phyloP scores from a whole-genome alignment of 2,888 invertebrate species.

The Koerneria pararmatus region DNA sequence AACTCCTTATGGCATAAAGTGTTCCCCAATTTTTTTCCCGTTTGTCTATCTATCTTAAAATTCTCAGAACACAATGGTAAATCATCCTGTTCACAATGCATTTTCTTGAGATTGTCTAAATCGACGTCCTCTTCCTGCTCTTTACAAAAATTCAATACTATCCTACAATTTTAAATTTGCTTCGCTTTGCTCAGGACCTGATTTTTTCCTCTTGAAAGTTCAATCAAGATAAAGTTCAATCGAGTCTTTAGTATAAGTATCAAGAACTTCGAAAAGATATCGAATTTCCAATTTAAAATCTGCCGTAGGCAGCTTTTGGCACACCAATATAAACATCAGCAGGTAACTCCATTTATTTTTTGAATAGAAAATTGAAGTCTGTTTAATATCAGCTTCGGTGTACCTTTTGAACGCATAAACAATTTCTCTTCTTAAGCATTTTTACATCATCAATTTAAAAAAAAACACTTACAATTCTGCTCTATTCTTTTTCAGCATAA shows the following conservation, averaged over 20 bases:
- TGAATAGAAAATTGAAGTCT: slow-evolving; percentile 32
- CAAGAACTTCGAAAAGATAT: slow-evolving; percentile 3
- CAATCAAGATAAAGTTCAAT: no score
- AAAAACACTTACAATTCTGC: slow-evolving; percentile 43
- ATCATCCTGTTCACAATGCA: slow-evolving; percentile 58
- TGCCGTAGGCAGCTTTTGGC: slow-evolving; percentile 37
- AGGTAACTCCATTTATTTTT: slow-evolving; percentile 26
- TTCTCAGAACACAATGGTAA: slow-evolving; percentile 48
- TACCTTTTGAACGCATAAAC: slow-evolving; percentile 26
- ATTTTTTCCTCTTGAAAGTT: no score
- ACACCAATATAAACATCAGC: slow-evolving; percentile 45
- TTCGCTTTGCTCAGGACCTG: no score
- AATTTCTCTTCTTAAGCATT: slow-evolving; percentile 39
- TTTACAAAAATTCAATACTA: slow-evolving; percentile 16
- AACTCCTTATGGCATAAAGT: slow-evolving; percentile 32
- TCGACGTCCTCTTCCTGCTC: slow-evolving; percentile 60
- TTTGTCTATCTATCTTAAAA: slow-evolving; percentile 27
- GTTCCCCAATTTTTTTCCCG: slow-evolving; percentile 30
- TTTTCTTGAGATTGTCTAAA: slow-evolving; percentile 59
- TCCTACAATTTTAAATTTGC: slow-evolving; percentile 11
- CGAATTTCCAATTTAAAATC: slow-evolving; percentile 42
- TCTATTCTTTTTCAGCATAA: slow-evolving; percentile 43
- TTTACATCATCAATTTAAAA: slow-evolving; percentile 44
- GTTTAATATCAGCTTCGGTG: slow-evolving; percentile 27
- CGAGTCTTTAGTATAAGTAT: slow-evolving; percentile 14